phyloP scores from a whole-genome alignment of 53 echinoderm and acorn worm genomes.

The Holothuria scabra region DNA sequence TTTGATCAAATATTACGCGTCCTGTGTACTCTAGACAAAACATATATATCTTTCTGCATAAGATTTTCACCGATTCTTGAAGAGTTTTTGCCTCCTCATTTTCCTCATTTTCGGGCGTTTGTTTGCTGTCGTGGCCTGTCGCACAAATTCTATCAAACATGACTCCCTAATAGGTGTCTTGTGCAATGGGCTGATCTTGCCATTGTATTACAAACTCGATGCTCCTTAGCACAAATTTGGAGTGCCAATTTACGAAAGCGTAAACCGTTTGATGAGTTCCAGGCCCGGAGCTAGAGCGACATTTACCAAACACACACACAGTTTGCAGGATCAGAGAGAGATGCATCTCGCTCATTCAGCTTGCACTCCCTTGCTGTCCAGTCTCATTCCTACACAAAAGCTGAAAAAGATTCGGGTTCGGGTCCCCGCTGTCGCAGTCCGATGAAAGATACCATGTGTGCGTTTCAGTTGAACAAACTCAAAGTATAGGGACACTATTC shows the following conservation, averaged over 20 bases:
- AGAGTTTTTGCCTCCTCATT: not conserved
- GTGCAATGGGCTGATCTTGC: constrained; percentile 5
- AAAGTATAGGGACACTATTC: constrained; percentile 20
- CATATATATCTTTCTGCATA: not conserved
- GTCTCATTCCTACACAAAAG: too few species aligned
- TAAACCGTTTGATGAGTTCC: constrained; percentile 28
- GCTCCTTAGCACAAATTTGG: constrained; percentile 38
- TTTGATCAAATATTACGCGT: too few species aligned
- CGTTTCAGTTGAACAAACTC: constrained; percentile 3
- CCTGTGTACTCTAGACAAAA: too few species aligned
- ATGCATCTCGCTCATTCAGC: too few species aligned
- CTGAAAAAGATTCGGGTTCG: too few species aligned
- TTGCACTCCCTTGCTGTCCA: too few species aligned
- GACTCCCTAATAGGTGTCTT: constrained; percentile 14
- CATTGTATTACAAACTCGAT: constrained; percentile 2
- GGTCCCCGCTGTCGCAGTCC: too few species aligned
- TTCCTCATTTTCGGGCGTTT: not conserved
- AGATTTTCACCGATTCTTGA: not conserved
- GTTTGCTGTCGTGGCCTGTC: not conserved
- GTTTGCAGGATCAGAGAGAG: too few species aligned
- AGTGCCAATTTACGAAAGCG: constrained; percentile 39
- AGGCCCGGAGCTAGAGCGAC: not conserved
- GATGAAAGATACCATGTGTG: constrained; percentile 24
- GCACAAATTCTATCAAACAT: constrained; percentile 24
- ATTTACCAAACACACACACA: too few species aligned